Conservation (phyloP, 2,797 vertebrate genomes). For the Harpagifer antarcticus region DNA sequence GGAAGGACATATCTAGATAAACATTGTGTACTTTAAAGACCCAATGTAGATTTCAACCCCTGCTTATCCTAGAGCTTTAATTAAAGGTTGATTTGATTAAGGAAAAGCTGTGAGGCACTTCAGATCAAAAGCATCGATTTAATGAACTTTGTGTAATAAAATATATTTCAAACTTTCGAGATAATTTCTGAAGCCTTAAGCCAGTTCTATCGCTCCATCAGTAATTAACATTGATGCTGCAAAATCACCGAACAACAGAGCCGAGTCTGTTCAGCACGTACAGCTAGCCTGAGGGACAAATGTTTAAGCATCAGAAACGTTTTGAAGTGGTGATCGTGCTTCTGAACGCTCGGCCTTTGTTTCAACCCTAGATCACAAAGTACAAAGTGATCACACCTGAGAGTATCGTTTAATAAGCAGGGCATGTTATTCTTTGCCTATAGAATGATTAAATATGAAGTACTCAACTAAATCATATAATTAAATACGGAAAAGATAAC, state of each 20-base stretch:
- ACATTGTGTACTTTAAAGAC: too few relatives aligned
- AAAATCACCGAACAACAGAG: constrained; percentile 19
- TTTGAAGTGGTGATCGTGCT: not conserved
- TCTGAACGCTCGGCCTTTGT: constrained; percentile 3
- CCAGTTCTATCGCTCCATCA: constrained; percentile 1
- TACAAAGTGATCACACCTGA: not conserved
- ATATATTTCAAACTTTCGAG: constrained; percentile 1
- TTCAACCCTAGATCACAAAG: constrained; percentile 22
- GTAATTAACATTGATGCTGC: constrained; percentile 38
- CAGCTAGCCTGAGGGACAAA: constrained; percentile 15
- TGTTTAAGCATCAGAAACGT: constrained; percentile 30
- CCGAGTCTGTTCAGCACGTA: not conserved
- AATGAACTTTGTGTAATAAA: not conserved
- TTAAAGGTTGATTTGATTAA: not conserved
- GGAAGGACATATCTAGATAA: too few relatives aligned
- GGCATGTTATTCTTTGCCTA: not conserved
- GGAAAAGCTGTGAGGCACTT: not conserved
- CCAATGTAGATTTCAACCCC: not conserved
- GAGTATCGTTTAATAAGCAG: not conserved
- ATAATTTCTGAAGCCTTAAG: constrained; percentile 12
- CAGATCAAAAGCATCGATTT: constrained; percentile 4
- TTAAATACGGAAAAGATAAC: not conserved
- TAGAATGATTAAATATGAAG: not conserved
- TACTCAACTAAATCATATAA: not conserved
- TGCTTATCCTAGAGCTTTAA: not conserved